Conservation (phyloP, 2,797 vertebrate genomes). For the Sebastes umbrosus region DNA sequence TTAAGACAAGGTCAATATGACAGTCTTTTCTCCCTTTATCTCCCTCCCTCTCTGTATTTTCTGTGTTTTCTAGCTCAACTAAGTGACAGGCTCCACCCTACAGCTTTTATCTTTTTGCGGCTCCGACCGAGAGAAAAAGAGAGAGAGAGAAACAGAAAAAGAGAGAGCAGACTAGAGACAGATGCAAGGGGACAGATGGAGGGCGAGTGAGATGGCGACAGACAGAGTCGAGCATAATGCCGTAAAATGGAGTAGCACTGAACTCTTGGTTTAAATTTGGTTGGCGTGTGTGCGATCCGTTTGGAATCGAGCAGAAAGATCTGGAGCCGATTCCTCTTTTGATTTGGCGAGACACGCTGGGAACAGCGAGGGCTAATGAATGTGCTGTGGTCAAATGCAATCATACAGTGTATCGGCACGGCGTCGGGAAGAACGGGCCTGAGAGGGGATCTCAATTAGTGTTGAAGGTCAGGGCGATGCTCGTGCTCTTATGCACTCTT, state of each 20-base stretch:
- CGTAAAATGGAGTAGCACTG: constrained; percentile 58
- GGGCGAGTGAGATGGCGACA: constrained; percentile 58
- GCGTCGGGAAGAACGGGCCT: constrained; percentile 16
- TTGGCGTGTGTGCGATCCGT: constrained; percentile 35
- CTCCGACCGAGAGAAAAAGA: constrained; percentile 47
- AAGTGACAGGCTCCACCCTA: constrained; percentile 75
- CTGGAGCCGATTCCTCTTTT: constrained; percentile 29
- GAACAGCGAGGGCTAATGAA: constrained; percentile 25
- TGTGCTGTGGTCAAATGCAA: constrained; percentile 11
- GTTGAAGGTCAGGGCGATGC: constrained; percentile 41
- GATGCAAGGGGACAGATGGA: constrained; percentile 72
- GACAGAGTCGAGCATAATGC: constrained; percentile 57
- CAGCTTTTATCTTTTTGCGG: constrained; percentile 76
- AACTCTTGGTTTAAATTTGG: constrained; percentile 59
- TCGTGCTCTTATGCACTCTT: constrained; percentile 24
- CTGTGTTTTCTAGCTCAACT: constrained; percentile 62
- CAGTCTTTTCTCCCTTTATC: constrained; percentile 59
- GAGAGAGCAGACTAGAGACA: constrained; percentile 45
- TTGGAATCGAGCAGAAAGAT: constrained; percentile 36
- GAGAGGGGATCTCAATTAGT: constrained; percentile 51
- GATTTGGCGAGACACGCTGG: background rate
- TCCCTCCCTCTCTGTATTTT: constrained; percentile 42
- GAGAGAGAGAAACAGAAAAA: constrained; percentile 44
- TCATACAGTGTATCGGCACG: background rate
- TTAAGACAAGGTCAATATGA: constrained; percentile 81